Percentiles rank a stretch among this genome's conserved stretches.
These are phyloP conservation scores for Catostomus latipinnis DNA, from an alignment of 2,797 vertebrate genomes.

Conservation along the genomic window DNA sequence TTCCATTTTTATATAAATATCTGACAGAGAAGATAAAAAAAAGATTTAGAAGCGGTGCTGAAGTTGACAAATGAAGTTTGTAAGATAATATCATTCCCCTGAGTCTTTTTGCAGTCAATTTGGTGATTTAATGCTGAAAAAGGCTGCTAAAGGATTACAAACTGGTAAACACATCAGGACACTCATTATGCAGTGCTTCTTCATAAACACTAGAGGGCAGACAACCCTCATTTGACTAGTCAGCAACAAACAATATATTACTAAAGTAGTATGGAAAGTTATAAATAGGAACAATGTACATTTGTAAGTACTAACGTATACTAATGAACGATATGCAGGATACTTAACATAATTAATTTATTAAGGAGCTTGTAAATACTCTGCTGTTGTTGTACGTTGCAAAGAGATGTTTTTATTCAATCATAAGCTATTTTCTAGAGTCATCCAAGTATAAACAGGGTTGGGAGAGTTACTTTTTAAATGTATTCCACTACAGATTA, in stretches of 20 bases:
- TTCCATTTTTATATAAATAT: not conserved
- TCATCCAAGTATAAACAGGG: too few relatives aligned
- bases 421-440: too few relatives aligned
- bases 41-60: not conserved
- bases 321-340: not conserved
- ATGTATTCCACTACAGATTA: too few relatives aligned
- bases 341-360: not conserved
- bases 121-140: not conserved
- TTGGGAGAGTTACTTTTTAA: too few relatives aligned
- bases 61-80: not conserved
- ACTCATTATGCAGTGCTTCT: not conserved
- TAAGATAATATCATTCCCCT: too few relatives aligned
- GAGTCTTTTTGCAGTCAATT: too few relatives aligned
- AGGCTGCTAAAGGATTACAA: not conserved
- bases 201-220: conserved; percentile 54
- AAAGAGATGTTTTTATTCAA: too few relatives aligned
- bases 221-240: not conserved
- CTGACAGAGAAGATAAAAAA: not conserved
- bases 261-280: too few relatives aligned
- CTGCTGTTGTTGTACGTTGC: too few relatives aligned
- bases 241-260: not conserved
- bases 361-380: not conserved
- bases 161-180: not conserved
- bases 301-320: not conserved
- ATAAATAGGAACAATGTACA: not conserved